These are phyloP conservation scores for Diloba caeruleocephala DNA, from an alignment of 2,888 invertebrate species.

Conservation along the genomic window DNA sequence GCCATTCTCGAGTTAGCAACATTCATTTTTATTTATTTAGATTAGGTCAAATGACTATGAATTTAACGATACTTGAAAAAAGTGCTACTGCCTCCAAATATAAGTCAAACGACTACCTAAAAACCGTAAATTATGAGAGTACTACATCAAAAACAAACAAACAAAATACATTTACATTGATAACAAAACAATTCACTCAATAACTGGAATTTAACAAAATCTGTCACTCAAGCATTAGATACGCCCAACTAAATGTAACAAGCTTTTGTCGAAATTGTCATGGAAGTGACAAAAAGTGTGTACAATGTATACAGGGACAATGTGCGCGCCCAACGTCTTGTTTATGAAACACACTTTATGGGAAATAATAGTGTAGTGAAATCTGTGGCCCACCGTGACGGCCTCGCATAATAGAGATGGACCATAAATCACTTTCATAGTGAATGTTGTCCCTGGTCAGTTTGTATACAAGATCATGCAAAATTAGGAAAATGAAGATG, in stretches of 20 bases:
- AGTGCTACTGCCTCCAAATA: conserved; percentile 19
- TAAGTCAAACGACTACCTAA: not conserved
- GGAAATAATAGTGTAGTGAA: conserved; percentile 67
- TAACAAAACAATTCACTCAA: conserved; percentile 59
- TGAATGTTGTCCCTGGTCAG: conserved; percentile 43
- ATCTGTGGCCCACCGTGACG: conserved; percentile 80
- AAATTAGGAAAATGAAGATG: conserved; percentile 26
- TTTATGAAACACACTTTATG: conserved; percentile 78
- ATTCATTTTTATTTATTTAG: too few relatives aligned
- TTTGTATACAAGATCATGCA: conserved; percentile 31
- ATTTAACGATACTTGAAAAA: not conserved
- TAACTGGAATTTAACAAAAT: conserved; percentile 64
- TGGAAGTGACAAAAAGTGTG: conserved; percentile 50
- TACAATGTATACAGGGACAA: conserved; percentile 63
- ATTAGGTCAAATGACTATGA: too few relatives aligned
- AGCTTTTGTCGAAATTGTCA: conserved; percentile 55
- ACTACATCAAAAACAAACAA: conserved; percentile 26
- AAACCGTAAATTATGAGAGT: conserved; percentile 22
- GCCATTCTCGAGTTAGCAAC: too few relatives aligned
- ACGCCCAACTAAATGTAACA: conserved; percentile 67
- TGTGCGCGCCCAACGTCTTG: conserved; percentile 77
- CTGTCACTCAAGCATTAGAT: conserved; percentile 72
- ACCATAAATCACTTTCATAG: conserved; percentile 52
- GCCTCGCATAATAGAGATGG: conserved; percentile 41
- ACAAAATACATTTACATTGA: conserved; percentile 2